phyloP scores from a whole-genome alignment of 2,113 vertebrate species.

The Bungarus multicinctus region DNA sequence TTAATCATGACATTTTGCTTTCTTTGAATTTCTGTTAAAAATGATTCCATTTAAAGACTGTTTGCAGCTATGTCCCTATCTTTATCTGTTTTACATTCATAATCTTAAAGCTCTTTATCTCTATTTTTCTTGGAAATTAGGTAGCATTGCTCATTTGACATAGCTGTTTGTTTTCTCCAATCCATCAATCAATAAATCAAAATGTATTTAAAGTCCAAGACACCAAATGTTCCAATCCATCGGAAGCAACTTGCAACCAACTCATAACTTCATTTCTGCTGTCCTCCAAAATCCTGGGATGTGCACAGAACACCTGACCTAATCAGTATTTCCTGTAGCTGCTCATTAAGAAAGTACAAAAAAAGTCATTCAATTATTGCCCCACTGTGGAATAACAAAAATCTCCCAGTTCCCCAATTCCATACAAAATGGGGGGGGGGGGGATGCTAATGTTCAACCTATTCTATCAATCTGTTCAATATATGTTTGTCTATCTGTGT shows the following conservation, averaged over 20 bases:
- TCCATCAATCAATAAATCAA: not conserved
- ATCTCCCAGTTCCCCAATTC: not conserved
- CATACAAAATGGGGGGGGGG: not conserved
- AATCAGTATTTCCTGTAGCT: not conserved
- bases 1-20: not conserved
- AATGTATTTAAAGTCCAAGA: not conserved
- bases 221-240: not conserved
- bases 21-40: not conserved
- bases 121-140: not conserved
- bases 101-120: not conserved
- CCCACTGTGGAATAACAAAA: not conserved
- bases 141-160: not conserved
- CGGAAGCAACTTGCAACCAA: not conserved
- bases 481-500: not conserved
- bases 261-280: not conserved
- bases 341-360: not conserved
- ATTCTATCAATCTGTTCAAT: not conserved
- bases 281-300: not conserved
- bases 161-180: not conserved
- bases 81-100: not conserved
- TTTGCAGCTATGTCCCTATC: not conserved
- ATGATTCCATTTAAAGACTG: not conserved
- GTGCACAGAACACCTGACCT: not conserved
- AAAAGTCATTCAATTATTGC: not conserved
- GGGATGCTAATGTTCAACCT: not conserved